phyloP scores from a whole-genome alignment of 53 echinoderm and acorn worm genomes.

The Echinarachnius parma region DNA sequence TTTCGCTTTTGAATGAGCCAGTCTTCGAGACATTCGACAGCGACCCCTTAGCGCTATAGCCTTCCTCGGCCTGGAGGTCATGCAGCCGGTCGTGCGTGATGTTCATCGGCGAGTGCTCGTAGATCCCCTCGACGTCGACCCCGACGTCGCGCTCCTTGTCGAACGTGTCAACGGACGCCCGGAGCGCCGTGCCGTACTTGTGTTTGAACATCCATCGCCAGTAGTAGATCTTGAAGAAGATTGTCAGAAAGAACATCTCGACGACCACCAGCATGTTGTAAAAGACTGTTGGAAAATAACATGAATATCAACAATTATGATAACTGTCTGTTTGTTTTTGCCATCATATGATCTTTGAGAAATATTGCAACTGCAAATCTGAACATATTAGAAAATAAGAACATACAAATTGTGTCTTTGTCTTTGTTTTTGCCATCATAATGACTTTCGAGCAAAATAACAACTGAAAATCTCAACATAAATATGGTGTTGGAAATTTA shows the following conservation, averaged over 20 bases:
- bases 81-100: constrained; percentile 15
- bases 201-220: constrained; percentile 39
- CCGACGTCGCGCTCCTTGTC: too few species aligned
- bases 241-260: constrained; percentile 63
- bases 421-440: too few species aligned
- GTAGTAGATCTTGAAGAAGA: constrained; percentile 35
- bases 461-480: too few species aligned
- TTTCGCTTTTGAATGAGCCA: constrained; percentile 38
- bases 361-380: too few species aligned
- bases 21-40: constrained; percentile 35
- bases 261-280: constrained; percentile 64
- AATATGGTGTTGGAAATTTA: too few species aligned
- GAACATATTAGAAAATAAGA: too few species aligned
- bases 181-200: constrained; percentile 47
- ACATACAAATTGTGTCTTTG: too few species aligned
- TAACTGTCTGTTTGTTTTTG: too few species aligned
- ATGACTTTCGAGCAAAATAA: too few species aligned
- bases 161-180: constrained; percentile 24
- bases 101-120: constrained; percentile 11
- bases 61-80: constrained; percentile 22
- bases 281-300: too few species aligned
- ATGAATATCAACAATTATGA: too few species aligned
- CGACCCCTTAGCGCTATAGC: constrained; percentile 18
- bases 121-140: not conserved
- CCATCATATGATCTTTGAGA: too few species aligned